Base-by-base conservation (phyloP, 2,113 vertebrate species). In the Sminthopsis crassicaudata region DNA sequence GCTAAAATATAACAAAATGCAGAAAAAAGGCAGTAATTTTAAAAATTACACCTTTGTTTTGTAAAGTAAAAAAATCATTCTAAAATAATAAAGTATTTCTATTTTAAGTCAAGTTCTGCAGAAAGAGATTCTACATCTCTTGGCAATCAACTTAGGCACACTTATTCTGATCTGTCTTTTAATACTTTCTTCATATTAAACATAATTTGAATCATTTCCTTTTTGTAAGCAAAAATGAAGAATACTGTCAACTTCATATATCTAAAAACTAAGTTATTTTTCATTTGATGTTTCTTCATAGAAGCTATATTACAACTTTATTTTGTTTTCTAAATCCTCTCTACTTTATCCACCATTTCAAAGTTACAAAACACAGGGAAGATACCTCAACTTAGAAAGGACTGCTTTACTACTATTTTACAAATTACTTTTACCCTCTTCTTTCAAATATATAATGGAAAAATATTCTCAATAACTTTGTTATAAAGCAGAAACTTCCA, bases 401-500 rank as follows among this genome's bases (percentile, higher is more conserved):
- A 92, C 8, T 22, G 6, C 25, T 93, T 84, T 60, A 92, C 8
- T 84, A 42, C n/a, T 84, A 22, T 42, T 84, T 84, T 42, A 22
- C 42, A 22, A 76, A 76, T 76, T 84, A 84, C 36, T 95, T 9
- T 53, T n/a, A 57, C 22, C 30, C 19, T 88, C 14, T 92, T 23
- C 91, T 94, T 46, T 92, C 89, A 46, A 91, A 95, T 10, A 95
- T 6, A 54, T 92, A 24, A 55, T 52, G n/a, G 67, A 88, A 84
- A 92, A 91, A 76, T 42, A 3, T 76, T 11, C 92, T 54, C 8
- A 52, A 8, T 52, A 96, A 96, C n/a, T 90, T n/a, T 92, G 51
- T 53, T 46, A 93, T 95, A 95, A 97, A 91, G 27, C 90, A 97
- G 95, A 97, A 93, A 93, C 50, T 94, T 53, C 19, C 67, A 84